Percentiles rank a stretch among this genome's conserved stretches.
Evolutionary conservation across 2,113 vertebrate species (phyloP).

Genomic region (Vulpes ferrilata): DNA sequence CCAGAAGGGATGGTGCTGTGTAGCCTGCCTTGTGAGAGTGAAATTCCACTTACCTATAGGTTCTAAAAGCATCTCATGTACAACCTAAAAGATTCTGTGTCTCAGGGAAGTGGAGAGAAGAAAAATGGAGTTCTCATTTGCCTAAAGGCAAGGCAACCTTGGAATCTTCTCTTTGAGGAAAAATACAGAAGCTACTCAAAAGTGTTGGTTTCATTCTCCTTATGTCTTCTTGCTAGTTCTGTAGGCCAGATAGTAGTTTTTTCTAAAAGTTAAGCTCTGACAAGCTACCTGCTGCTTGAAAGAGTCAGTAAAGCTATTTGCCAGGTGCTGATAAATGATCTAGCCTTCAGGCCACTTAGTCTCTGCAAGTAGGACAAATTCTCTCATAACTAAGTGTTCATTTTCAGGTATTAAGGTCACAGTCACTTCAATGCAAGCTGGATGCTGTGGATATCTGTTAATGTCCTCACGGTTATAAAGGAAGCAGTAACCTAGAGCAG

Average conservation of each 20-base stretch:
- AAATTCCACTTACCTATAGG: not conserved
- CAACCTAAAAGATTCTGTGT: not conserved
- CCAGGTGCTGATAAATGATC: not conserved
- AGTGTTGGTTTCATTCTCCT: not conserved
- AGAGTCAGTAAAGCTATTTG: not conserved
- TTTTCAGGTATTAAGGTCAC: conserved; percentile 23
- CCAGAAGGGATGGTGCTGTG: not conserved
- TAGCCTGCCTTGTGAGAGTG: not conserved
- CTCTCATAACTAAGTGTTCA: not conserved
- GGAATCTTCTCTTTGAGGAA: not conserved
- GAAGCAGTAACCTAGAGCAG: not conserved
- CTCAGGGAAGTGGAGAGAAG: conserved; percentile 30
- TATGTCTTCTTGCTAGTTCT: not conserved
- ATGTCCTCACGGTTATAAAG: not conserved
- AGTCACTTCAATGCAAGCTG: not conserved
- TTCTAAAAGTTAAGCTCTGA: not conserved
- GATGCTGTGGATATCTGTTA: not conserved
- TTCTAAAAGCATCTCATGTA: conserved; percentile 30
- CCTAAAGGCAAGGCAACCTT: conserved; percentile 23
- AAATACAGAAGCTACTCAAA: not conserved
- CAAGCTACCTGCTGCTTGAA: not conserved
- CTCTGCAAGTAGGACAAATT: conserved; percentile 25
- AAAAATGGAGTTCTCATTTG: not conserved
- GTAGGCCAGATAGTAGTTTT: not conserved
- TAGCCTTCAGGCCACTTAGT: not conserved